Evolutionary conservation across 2,888 invertebrate genomes (phyloP).

Genomic region (Mythimna impura): DNA sequence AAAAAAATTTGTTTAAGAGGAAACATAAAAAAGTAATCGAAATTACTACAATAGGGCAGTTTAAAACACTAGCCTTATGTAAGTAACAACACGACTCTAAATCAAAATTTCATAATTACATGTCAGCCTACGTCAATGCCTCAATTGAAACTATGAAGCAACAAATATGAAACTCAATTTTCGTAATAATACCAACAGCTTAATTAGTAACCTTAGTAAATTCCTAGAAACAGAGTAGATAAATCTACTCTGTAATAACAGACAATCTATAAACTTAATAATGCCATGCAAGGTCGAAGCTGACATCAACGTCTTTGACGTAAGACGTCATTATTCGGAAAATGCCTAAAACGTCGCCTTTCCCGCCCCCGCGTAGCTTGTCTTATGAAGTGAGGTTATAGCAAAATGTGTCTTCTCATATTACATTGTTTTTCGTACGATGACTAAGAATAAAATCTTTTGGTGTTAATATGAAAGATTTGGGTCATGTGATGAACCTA

Average conservation of each 20-base stretch:
- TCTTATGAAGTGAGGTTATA: conserved; percentile 38
- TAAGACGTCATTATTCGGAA: conserved; percentile 13
- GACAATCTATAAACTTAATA: conserved; percentile 6
- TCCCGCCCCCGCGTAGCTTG: conserved; percentile 3
- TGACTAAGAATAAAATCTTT: conserved; percentile 27
- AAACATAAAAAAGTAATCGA: too few species aligned
- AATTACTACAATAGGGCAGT: too few species aligned
- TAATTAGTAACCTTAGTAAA: neutral
- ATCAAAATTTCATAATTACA: neutral
- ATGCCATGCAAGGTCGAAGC: neutral
- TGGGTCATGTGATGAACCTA: neutral
- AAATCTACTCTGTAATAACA: conserved; percentile 6
- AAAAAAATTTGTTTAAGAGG: too few species aligned
- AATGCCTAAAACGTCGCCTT: conserved; percentile 23
- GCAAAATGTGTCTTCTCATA: conserved; percentile 34
- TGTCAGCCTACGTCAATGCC: neutral
- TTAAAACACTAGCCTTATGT: too few species aligned
- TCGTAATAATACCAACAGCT: neutral
- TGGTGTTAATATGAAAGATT: conserved; percentile 7
- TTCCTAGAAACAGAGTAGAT: neutral
- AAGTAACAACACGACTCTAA: neutral
- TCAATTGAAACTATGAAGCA: neutral
- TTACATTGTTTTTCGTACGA: conserved; percentile 28
- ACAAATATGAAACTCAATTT: neutral
- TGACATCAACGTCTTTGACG: conserved; percentile 14